phyloP scores from a whole-genome alignment of 2,797 vertebrate genomes.

The Labeo calbasu region DNA sequence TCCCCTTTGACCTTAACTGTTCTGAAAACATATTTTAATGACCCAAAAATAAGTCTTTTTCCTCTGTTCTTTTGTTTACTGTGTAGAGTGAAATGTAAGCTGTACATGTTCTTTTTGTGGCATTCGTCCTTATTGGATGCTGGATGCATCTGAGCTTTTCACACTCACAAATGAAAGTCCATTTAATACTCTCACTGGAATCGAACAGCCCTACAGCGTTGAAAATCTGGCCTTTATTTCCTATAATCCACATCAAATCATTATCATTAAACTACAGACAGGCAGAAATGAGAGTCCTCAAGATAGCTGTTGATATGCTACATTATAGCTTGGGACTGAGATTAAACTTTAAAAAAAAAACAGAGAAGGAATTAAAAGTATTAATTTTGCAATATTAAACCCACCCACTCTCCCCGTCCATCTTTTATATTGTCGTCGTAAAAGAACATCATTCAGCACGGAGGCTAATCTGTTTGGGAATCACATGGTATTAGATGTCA shows the following conservation, averaged over 20 bases:
- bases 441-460: constrained; percentile 76
- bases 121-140: not conserved
- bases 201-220: not conserved
- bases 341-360: constrained; percentile 28
- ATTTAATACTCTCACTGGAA: not conserved
- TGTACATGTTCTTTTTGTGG: not conserved
- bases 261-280: constrained; percentile 37
- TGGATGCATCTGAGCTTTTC: constrained; percentile 18
- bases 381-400: constrained; percentile 75
- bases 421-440: constrained; percentile 75
- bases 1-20: not conserved
- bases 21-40: not conserved
- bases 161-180: not conserved
- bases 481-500: constrained; percentile 77
- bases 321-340: not conserved
- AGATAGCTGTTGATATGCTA: constrained; percentile 11
- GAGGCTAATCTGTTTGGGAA: constrained; percentile 74
- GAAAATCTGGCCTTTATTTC: not conserved
- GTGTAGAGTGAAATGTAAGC: not conserved
- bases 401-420: constrained; percentile 63
- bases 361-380: constrained; percentile 46
- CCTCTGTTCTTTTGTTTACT: not conserved
- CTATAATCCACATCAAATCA: constrained; percentile 23
- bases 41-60: not conserved
- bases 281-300: not conserved